Base-by-base conservation (phyloP, 2,888 invertebrate genomes). In the Cephus spinipes region DNA sequence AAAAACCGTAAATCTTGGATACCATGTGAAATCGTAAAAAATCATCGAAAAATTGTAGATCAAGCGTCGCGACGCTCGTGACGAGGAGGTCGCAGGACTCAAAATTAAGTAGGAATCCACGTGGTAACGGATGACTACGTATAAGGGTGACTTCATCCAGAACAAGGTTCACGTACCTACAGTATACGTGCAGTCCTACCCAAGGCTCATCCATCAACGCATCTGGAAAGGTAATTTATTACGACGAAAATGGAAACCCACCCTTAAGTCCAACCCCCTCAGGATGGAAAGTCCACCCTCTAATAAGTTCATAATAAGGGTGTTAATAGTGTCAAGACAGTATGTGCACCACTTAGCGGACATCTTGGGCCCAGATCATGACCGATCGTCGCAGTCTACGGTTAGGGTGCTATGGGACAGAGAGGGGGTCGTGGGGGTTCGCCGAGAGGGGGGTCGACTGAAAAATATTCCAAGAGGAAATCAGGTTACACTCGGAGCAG, bases 141-240 rank as follows among this genome's bases (percentile, higher is more conserved):
- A 40, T 12, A 15, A 15, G 40, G 15, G 4, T 15, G 40, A 40
- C 23, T 55, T 55, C 23, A 9, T 23, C 9, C 9, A 55, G 23
- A 55, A 55, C 55, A 55, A 55, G 23, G 23, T 55, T 23, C 55
- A 23, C 23, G 55, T 23, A 55, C 35, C 35, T 55, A 55, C 2
- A 9, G 12, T 30, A 3, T 30, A 15, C 1, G 31, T n/a, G 71
- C n/a, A 33, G 30, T 9, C 75, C 73, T 76, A 68, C 79, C 76
- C 77, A 80, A 81, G 80, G 75, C 80, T 81, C 80, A 79, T 85
- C 83, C 79, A 80, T 85, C 83, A 79, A 75, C 78, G 74, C 79
- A 82, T 82, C 79, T 79, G 81, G 79, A 82, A 80, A 80, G 80
- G 77, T 82, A 80, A 85, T 84, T 85, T 85, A 80, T 83, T 84